phyloP scores from a whole-genome alignment of 2,113 vertebrate genomes.

The Gopherus flavomarginatus region DNA sequence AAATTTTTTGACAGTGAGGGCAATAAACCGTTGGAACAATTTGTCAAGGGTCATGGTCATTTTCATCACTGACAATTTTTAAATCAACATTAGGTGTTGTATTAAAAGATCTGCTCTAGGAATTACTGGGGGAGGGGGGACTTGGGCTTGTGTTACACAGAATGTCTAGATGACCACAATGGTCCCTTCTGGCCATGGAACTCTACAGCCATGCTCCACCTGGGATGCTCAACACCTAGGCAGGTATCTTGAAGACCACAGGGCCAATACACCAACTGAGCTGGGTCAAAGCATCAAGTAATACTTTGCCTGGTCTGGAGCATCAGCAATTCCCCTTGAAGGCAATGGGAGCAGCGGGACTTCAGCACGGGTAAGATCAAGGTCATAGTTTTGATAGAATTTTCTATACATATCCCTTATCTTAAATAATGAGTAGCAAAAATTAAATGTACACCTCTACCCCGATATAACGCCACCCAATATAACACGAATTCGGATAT shows the following conservation, averaged over 20 bases:
- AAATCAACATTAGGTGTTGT: neutral
- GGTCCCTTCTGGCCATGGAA: neutral
- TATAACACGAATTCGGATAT: no score
- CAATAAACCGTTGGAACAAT: no score
- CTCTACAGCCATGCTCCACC: neutral
- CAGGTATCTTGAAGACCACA: neutral
- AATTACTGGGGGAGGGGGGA: neutral
- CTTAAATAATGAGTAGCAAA: neutral
- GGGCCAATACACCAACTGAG: neutral
- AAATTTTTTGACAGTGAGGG: no score
- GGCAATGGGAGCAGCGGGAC: neutral
- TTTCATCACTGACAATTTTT: neutral
- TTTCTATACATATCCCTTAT: neutral
- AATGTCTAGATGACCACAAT: neutral
- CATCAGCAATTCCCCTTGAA: neutral
- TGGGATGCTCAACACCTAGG: neutral
- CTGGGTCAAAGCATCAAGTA: neutral
- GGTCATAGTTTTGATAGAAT: neutral
- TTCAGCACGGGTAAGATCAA: no score
- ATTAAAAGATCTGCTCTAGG: neutral
- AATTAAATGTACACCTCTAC: neutral
- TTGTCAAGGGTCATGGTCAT: no score
- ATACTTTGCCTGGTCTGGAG: neutral
- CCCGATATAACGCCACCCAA: no score
- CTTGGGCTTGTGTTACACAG: neutral